Base-by-base conservation (phyloP, 2,797 vertebrate species). In the Pitangus sulphuratus region DNA sequence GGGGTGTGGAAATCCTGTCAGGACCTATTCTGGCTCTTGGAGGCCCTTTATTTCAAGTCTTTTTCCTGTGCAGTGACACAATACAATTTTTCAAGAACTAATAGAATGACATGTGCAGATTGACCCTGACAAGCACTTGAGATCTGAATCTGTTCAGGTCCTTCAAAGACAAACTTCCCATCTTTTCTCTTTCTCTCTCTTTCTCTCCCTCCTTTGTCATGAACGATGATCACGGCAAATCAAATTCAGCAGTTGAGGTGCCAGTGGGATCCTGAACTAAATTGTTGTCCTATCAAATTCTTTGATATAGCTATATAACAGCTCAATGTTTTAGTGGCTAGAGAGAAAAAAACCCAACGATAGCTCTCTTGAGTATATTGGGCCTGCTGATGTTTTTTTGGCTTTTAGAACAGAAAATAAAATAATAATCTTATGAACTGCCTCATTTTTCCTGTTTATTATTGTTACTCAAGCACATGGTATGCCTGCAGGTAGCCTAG, bases 401-500 rank as follows among this genome's bases (percentile, higher is more conserved):
- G 83, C 87, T 93, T 95, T 93, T 90, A 91, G 45, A 93, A 77
- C 21, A 93, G 87, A 96, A 93, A 82, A 91, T 42, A 87, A 87
- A 95, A 90, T 90, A 92, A 89, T 84, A 74, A 82, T 78, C 72
- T 76, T 71, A 79, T 8, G 33, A 90, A 86, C 65, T 22, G 47
- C 75, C 75, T 95, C 42, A 84, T 84, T 97, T 92, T 92, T 66
- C 56, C 79, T 87, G 71, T 94, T 97, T 96, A 74, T 95, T 95
- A 86, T 86, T 94, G 69, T 94, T 94, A 84, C 88, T 93, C 86
- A 96, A 94, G 80, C 88, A 86, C 87, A 78, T 82, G 82, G 84
- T 74, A 95, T 83, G 87, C 84, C 50, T 92, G 92, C 84, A 96
- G 42, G 56, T 86, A 91, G 72, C 19, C 39, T 84, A 83, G 90